Conservation (phyloP, 2,113 vertebrate species). For the Carollia perspicillata region DNA sequence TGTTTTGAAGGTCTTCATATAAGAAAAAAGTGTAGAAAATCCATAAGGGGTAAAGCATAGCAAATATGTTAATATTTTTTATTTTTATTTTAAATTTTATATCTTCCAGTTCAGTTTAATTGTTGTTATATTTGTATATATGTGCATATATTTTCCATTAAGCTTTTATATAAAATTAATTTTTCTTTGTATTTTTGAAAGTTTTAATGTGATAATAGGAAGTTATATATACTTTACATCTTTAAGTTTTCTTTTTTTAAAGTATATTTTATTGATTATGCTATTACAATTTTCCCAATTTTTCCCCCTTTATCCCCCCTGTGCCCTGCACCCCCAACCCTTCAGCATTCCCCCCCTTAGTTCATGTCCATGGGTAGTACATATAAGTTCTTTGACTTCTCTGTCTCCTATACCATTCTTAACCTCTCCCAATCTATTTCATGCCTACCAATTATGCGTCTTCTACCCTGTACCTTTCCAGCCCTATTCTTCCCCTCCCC, state of each 20-base stretch:
- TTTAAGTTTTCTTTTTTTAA: neutral
- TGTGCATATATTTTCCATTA: neutral
- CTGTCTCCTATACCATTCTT: too few relatives aligned
- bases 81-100: slow-evolving; percentile 6
- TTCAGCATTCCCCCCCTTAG: too few relatives aligned
- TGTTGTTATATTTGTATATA: neutral
- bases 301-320: too few relatives aligned
- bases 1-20: neutral
- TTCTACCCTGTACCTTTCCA: too few relatives aligned
- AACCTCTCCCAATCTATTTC: too few relatives aligned
- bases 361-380: too few relatives aligned
- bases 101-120: neutral
- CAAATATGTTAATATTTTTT: neutral
- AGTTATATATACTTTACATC: neutral
- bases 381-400: too few relatives aligned
- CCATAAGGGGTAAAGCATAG: neutral
- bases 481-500: too few relatives aligned
- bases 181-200: slow-evolving; percentile 5
- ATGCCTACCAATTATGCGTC: too few relatives aligned
- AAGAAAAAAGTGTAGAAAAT: neutral
- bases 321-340: too few relatives aligned
- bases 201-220: neutral
- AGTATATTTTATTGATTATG: too few relatives aligned
- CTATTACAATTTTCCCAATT: too few relatives aligned
- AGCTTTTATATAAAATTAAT: neutral